A percentile compares a stretch with the other conserved stretches of the same genome.
Conservation (phyloP, 2,113 vertebrate species). For the Herpetotheres cachinnans region DNA sequence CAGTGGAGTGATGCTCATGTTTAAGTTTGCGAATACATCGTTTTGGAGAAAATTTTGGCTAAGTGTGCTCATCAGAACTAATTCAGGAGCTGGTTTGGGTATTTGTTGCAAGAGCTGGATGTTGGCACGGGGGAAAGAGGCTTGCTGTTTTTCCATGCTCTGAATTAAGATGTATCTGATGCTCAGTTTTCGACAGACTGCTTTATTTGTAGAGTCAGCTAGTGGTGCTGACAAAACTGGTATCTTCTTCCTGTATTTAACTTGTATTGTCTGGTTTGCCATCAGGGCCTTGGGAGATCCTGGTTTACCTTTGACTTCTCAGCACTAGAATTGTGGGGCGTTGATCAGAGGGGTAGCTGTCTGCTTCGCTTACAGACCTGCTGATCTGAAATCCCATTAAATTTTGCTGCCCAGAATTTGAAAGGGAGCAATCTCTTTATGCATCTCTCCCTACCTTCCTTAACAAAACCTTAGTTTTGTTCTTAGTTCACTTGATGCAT, state of each 20-base stretch:
- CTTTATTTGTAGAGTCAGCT: neutral
- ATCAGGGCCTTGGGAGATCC: neutral
- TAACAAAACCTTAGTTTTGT: neutral
- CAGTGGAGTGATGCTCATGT: neutral
- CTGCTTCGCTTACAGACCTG: neutral
- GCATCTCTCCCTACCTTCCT: neutral
- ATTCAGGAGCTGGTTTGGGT: neutral
- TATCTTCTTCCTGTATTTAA: neutral
- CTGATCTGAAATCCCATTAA: neutral
- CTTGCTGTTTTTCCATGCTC: neutral
- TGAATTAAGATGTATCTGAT: neutral
- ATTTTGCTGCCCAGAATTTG: neutral
- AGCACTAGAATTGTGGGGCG: neutral
- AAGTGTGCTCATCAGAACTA: neutral
- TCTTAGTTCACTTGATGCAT: neutral
- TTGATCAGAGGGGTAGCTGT: neutral
- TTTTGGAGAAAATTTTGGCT: neutral
- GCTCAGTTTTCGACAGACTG: neutral
- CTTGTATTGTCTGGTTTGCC: neutral
- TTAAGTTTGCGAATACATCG: neutral
- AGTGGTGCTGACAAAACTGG: neutral
- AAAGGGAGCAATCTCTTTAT: neutral
- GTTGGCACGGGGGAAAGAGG: fast-evolving
- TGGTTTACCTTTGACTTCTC: neutral
- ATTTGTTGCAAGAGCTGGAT: neutral